A percentile compares a stretch with the other conserved stretches of the same genome.
Evolutionary conservation across 1,140 invertebrate species (phyloP).

Genomic region (Coenobita brevimanus): DNA sequence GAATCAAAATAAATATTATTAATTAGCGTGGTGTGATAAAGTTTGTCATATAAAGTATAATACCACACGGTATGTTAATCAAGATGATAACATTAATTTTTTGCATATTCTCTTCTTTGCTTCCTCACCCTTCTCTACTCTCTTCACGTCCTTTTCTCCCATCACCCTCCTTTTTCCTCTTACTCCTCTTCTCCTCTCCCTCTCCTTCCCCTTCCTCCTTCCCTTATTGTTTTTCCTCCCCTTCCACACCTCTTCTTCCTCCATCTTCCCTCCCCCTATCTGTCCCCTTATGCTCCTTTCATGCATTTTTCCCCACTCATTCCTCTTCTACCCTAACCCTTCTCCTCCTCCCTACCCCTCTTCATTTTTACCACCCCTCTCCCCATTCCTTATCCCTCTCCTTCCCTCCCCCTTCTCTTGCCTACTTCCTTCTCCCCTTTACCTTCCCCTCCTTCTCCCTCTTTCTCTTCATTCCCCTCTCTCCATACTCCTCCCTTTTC

Average conservation of each 20-base stretch:
- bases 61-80: too few species aligned
- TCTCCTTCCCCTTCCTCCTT: not conserved
- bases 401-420: not conserved
- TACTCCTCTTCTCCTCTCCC: not conserved
- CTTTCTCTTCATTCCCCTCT: not conserved
- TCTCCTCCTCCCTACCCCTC: not conserved
- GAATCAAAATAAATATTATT: too few species aligned
- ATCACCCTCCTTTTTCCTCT: not conserved
- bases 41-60: too few species aligned
- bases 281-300: not conserved
- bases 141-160: not conserved
- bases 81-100: too few species aligned
- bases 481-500: not conserved
- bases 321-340: not conserved
- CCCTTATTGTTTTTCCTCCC: not conserved
- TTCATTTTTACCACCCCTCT: not conserved
- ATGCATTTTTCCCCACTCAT: not conserved
- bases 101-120: not conserved
- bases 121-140: not conserved
- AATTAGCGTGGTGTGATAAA: too few species aligned
- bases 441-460: not conserved
- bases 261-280: conserved; percentile 5
- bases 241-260: not conserved
- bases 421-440: not conserved
- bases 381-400: not conserved